These are phyloP conservation scores for Tachysurus vachellii DNA, from an alignment of 2,113 vertebrate species.

Conservation along the genomic window DNA sequence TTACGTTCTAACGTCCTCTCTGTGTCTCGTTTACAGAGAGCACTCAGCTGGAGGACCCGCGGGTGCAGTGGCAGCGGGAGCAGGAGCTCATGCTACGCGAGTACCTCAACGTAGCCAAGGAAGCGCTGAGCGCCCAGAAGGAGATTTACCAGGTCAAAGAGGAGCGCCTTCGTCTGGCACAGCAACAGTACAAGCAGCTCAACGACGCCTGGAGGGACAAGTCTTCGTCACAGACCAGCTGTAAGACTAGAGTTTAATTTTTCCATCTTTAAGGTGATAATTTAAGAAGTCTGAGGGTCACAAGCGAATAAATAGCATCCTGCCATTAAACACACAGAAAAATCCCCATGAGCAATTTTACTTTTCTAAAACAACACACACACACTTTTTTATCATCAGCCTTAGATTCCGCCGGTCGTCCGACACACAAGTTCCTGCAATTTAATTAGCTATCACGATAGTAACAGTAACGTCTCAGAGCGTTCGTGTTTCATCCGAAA, in stretches of 20 bases:
- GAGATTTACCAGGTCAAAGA: constrained; percentile 98
- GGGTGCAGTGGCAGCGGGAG: constrained; percentile 92
- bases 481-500: background rate
- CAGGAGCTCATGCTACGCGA: constrained; percentile 96
- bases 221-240: constrained; percentile 90
- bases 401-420: background rate
- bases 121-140: constrained; percentile 91
- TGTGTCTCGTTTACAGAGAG: constrained; percentile 62
- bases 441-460: background rate
- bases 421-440: background rate
- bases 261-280: background rate
- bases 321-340: background rate
- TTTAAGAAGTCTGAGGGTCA: no score
- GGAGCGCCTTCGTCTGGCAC: constrained; percentile 89
- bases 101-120: constrained; percentile 90
- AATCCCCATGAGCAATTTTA: background rate
- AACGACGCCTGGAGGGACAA: constrained; percentile 92
- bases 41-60: constrained; percentile 97
- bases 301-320: background rate
- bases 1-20: background rate
- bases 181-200: constrained; percentile 92
- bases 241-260: constrained; percentile 74
- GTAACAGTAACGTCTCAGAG: background rate
- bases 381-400: background rate
- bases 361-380: background rate